A percentile compares a stretch with the other conserved stretches of the same genome.
phyloP scores from a whole-genome alignment of 37 sponge, comb jelly and placozoan species.

The Cliona cf. orientalis region DNA sequence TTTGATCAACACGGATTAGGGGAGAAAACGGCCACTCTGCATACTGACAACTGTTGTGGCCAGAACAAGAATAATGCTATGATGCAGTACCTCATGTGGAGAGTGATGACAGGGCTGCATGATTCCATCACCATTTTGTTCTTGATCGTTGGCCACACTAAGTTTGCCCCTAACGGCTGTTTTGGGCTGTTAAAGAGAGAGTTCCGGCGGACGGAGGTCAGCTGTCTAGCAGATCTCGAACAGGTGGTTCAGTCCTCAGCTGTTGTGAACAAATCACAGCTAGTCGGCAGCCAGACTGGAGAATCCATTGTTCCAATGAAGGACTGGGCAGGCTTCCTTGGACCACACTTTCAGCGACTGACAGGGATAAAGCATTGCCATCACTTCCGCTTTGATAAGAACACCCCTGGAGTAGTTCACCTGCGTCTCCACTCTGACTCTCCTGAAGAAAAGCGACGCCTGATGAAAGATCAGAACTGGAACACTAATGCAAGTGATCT shows the following conservation, averaged over 20 bases:
- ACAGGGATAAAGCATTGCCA: background rate
- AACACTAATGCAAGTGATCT: background rate
- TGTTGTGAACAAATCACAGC: too few relatives aligned
- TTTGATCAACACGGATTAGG: background rate
- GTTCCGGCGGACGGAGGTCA: too few relatives aligned
- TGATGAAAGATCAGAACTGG: background rate
- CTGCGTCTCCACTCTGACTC: background rate
- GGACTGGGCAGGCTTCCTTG: too few relatives aligned
- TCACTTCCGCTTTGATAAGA: background rate
- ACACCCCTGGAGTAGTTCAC: background rate
- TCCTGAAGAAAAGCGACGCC: background rate
- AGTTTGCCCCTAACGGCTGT: background rate
- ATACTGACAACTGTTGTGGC: slow-evolving; percentile 30
- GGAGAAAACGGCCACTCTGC: slow-evolving; percentile 1
- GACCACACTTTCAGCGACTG: background rate
- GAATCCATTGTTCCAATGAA: too few relatives aligned
- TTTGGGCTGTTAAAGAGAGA: background rate
- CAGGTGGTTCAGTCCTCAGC: too few relatives aligned
- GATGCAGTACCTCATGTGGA: slow-evolving; percentile 13
- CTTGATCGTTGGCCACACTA: slow-evolving; percentile 4
- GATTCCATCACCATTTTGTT: too few relatives aligned
- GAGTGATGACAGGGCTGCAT: slow-evolving; percentile 23
- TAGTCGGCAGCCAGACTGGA: too few relatives aligned
- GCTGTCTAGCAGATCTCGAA: too few relatives aligned
- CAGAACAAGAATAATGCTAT: slow-evolving; percentile 35